Evolutionary conservation across 2,888 invertebrate genomes (phyloP).

Genomic region (Ferrisia virgata): DNA sequence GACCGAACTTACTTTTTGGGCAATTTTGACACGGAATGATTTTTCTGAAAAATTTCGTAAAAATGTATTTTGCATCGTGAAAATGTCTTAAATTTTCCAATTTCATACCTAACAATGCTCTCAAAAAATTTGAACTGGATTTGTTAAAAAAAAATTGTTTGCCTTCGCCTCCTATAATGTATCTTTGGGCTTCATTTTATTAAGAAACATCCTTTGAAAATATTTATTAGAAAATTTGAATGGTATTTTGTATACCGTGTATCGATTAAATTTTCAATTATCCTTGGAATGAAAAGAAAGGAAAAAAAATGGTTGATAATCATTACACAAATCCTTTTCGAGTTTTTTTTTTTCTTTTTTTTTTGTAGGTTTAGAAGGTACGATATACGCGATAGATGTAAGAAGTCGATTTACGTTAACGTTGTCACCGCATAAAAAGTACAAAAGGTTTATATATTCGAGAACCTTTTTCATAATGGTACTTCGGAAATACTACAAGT

Average conservation of each 20-base stretch:
- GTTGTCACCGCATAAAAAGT: not conserved
- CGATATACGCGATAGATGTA: not conserved
- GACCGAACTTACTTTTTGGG: too few relatives aligned
- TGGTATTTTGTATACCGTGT: not conserved
- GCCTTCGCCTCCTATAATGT: too few relatives aligned
- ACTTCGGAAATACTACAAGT: not conserved
- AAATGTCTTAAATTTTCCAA: too few relatives aligned
- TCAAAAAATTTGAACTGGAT: too few relatives aligned
- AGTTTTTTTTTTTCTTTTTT: not conserved
- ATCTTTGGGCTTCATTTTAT: too few relatives aligned
- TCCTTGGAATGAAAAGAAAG: not conserved
- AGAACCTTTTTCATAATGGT: constrained; percentile 1
- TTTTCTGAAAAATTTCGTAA: too few relatives aligned
- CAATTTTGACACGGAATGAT: too few relatives aligned
- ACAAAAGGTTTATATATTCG: not conserved
- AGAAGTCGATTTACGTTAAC: not conserved
- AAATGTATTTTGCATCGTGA: too few relatives aligned
- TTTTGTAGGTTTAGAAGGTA: not conserved
- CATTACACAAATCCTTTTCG: not conserved
- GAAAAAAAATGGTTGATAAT: not conserved
- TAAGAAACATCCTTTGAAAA: too few relatives aligned
- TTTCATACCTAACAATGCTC: too few relatives aligned
- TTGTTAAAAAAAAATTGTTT: too few relatives aligned
- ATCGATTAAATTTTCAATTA: constrained; percentile 5
- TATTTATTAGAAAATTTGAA: not conserved